Conservation (phyloP, 1,140 invertebrate genomes). For the Liolophura sinensis region DNA sequence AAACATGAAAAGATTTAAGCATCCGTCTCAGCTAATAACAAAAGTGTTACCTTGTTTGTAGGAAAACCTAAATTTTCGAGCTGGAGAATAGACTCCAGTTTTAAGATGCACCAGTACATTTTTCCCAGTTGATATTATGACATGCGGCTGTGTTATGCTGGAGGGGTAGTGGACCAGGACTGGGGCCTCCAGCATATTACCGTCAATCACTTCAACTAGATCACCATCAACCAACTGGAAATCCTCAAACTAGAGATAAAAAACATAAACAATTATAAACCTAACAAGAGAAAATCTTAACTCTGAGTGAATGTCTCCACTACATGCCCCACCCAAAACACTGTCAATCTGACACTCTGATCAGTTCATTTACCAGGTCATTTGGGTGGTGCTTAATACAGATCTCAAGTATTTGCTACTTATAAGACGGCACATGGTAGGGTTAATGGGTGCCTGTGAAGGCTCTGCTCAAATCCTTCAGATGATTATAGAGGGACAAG, state of each 20-base stretch:
- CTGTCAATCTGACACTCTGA: not conserved
- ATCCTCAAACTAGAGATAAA: slow-evolving; percentile 17
- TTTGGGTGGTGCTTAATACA: not conserved
- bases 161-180: slow-evolving; percentile 17
- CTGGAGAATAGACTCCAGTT: slow-evolving; percentile 11
- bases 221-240: slow-evolving; percentile 24
- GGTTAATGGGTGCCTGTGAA: too few relatives aligned
- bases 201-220: slow-evolving; percentile 24
- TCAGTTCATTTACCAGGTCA: not conserved
- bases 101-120: slow-evolving; percentile 23
- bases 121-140: slow-evolving; percentile 28
- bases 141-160: slow-evolving; percentile 8
- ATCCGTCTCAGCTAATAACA: not conserved
- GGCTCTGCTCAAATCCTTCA: too few relatives aligned
- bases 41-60: slow-evolving; percentile 24
- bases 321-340: not conserved
- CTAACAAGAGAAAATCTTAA: not conserved
- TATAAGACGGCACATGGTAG: too few relatives aligned
- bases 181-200: slow-evolving; percentile 11
- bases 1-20: not conserved
- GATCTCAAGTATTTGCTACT: not conserved
- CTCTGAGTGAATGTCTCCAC: not conserved
- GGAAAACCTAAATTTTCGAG: slow-evolving; percentile 22
- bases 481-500: too few relatives aligned
- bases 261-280: not conserved